Evolutionary conservation across 2,888 invertebrate species (phyloP), one percentile per base, ranked within the genome.

Genomic region (Tridacna gigas): DNA sequence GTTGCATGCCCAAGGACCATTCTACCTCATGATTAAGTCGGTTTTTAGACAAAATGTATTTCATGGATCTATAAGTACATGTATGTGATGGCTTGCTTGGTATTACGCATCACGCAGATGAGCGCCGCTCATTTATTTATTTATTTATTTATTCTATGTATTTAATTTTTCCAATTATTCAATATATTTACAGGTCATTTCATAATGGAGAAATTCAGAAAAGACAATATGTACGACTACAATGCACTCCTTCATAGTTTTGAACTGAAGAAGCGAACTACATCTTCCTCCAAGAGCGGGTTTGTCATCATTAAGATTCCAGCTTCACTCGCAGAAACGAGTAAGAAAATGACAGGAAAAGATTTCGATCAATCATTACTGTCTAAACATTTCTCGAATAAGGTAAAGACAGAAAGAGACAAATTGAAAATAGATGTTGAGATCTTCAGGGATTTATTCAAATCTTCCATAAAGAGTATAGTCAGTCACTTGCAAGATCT

Each of bases 201-300:
- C 20, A 67, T 37, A 12, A 67, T 84, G n/a, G 51, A 85, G 26
- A 82, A 79, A 26, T 90, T 90, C 65, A 56, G 47, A 45, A 80
- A 84, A 7, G 80, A 79, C 48, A 47, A 47, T 47, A 81, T 73
- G 56, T 83, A 80, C 15, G 90, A 89, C 77, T 79, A 76, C 26
- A 77, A 88, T 26, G 88, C 88, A 65, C 74, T 90, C 3, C 77
- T 79, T 12, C 60, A 88, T 11, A 87, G 87, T 75, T 60, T 90
- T 26, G 90, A 90, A 77, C 84, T 82, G 2, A 90, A 90, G 48
- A 90, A 90, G 47, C 76, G 88, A 56, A 85, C 79, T 56, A 86
- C 88, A 13, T 80, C 77, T 18, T 80, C 83, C 56, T 73, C 51
- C 13, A 81, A 77, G 4, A 65, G 60, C 0, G 86, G 85, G 3